These are phyloP conservation scores for Phataginus tetradactyla DNA, from an alignment of 2,797 vertebrate genomes.

Conservation along the genomic window DNA sequence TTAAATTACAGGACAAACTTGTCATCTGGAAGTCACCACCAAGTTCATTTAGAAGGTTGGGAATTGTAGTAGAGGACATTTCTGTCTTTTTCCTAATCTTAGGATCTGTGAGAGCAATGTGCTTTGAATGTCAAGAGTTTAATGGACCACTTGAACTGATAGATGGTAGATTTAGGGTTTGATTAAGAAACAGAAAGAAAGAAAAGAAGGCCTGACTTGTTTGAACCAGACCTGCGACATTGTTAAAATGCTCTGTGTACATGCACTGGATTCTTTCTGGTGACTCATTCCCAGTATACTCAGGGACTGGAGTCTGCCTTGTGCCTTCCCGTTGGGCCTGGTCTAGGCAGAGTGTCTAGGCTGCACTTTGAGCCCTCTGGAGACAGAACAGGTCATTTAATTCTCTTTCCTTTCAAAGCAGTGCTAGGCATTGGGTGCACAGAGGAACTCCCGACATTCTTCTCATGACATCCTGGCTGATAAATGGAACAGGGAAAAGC, in stretches of 20 bases:
- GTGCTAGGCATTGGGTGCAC: background rate
- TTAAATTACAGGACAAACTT: background rate
- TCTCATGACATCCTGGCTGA: background rate
- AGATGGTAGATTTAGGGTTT: background rate
- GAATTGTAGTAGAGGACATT: background rate
- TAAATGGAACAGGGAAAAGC: background rate
- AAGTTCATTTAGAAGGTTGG: background rate
- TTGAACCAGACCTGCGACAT: constrained; percentile 27
- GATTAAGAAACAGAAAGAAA: background rate
- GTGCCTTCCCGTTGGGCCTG: background rate
- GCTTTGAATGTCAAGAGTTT: constrained; percentile 42
- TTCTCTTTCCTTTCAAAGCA: background rate
- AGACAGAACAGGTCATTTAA: background rate
- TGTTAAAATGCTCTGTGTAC: background rate
- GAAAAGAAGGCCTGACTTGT: background rate
- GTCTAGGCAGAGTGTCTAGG: background rate
- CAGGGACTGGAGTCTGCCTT: background rate
- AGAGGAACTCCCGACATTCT: background rate
- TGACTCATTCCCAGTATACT: constrained; percentile 32
- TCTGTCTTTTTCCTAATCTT: background rate
- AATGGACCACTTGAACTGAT: constrained; percentile 36
- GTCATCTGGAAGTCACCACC: background rate
- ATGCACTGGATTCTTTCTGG: background rate
- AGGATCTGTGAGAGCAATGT: background rate
- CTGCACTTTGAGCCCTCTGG: background rate